Evolutionary conservation across 2,113 vertebrate genomes (phyloP).

Genomic region (Sula dactylatra): DNA sequence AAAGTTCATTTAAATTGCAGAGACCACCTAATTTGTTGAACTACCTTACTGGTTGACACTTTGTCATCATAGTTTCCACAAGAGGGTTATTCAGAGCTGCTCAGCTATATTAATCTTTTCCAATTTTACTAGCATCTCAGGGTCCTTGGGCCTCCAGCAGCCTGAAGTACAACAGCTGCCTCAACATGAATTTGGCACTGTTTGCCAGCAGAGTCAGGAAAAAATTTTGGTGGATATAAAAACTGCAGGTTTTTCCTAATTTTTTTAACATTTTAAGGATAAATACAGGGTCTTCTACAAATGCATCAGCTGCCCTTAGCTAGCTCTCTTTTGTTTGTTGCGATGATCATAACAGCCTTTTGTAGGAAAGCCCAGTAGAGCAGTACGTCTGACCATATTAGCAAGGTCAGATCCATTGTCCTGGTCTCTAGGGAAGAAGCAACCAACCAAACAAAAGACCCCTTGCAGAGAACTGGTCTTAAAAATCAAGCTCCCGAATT

Average conservation of each 20-base stretch:
- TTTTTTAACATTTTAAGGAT: not conserved
- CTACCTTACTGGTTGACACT: not conserved
- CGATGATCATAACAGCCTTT: not conserved
- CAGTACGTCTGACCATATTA: not conserved
- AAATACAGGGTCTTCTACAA: not conserved
- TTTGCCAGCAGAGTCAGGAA: not conserved
- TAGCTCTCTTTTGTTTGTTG: not conserved
- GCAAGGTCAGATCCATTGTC: not conserved
- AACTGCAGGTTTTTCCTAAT: not conserved
- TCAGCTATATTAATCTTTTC: slow-evolving; percentile 30
- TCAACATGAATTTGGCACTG: slow-evolving; percentile 31
- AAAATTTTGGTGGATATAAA: not conserved
- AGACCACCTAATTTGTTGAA: slow-evolving; percentile 34
- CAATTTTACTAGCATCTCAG: slow-evolving; percentile 13
- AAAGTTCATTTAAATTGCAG: not conserved
- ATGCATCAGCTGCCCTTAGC: not conserved
- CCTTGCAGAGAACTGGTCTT: not conserved
- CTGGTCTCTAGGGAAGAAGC: not conserved
- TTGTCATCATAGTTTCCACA: slow-evolving; percentile 20
- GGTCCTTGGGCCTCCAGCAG: slow-evolving; percentile 33
- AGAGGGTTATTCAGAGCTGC: slow-evolving; percentile 17
- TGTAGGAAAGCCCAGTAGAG: not conserved
- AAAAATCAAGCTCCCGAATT: not conserved
- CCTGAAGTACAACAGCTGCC: slow-evolving; percentile 3
- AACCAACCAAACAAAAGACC: not conserved